A percentile compares a stretch with the other conserved stretches of the same genome.
Evolutionary conservation across 2,113 vertebrate genomes (phyloP).

Genomic region (Sander lucioperca): DNA sequence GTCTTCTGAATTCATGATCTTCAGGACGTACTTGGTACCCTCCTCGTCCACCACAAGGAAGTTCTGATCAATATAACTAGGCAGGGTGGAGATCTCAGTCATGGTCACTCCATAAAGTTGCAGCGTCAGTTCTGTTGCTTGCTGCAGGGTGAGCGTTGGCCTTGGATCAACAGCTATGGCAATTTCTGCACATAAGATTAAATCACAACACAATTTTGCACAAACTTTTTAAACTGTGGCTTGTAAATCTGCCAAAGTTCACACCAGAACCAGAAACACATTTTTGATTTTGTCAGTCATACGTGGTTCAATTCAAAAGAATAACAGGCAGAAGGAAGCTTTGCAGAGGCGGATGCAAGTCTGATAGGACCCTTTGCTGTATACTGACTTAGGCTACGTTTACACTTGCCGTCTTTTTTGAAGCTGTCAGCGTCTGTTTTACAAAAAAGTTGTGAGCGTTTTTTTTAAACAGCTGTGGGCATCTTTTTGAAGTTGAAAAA

Average conservation of each 20-base stretch:
- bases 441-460: too few relatives aligned
- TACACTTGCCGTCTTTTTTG: too few relatives aligned
- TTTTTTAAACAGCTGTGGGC: too few relatives aligned
- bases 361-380: neutral
- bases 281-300: neutral
- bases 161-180: neutral
- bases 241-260: neutral
- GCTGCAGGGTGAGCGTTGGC: conserved; percentile 13
- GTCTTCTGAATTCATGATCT: conserved; percentile 85
- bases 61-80: conserved; percentile 92
- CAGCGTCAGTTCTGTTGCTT: neutral
- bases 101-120: conserved; percentile 7
- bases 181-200: neutral
- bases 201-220: neutral
- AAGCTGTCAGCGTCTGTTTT: too few relatives aligned
- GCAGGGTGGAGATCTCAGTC: conserved; percentile 76
- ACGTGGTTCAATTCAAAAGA: neutral
- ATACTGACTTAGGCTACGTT: neutral
- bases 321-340: neutral
- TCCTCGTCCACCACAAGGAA: conserved; percentile 73
- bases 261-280: neutral
- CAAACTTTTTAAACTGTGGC: neutral
- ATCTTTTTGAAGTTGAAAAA: too few relatives aligned
- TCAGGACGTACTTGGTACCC: conserved; percentile 84
- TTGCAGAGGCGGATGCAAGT: neutral